These are phyloP conservation scores for Mamestra configurata DNA, from an alignment of 1,140 invertebrate species.

Conservation along the genomic window DNA sequence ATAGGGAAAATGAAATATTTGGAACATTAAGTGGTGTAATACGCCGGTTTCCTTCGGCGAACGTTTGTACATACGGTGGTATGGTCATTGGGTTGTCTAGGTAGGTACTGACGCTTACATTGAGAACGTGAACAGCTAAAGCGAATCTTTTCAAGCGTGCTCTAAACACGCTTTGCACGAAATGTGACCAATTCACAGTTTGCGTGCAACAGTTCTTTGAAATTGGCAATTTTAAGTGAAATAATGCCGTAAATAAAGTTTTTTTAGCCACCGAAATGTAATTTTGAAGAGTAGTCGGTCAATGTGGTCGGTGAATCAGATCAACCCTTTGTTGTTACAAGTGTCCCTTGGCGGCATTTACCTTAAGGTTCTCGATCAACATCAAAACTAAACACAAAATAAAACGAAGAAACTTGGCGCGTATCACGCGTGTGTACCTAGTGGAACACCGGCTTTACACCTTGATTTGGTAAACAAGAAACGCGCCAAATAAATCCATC, in stretches of 20 bases:
- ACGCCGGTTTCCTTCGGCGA: neutral
- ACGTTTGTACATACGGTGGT: neutral
- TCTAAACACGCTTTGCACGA: constrained; percentile 17
- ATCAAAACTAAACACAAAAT: too few relatives aligned
- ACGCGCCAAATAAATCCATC: neutral
- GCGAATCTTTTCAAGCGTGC: constrained; percentile 8
- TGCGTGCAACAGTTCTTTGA: constrained; percentile 36
- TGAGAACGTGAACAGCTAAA: constrained; percentile 33
- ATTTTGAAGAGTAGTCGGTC: too few relatives aligned
- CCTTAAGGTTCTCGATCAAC: too few relatives aligned
- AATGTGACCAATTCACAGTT: constrained; percentile 33
- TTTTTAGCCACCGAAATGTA: too few relatives aligned
- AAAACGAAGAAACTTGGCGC: neutral
- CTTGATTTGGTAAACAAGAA: neutral
- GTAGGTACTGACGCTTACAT: constrained; percentile 4
- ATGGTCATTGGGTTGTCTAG: constrained; percentile 16
- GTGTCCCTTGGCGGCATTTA: neutral
- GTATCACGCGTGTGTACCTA: neutral
- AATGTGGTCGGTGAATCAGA: too few relatives aligned
- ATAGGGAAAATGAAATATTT: constrained; percentile 52
- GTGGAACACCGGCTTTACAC: neutral
- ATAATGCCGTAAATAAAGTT: too few relatives aligned
- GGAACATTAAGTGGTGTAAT: constrained; percentile 42
- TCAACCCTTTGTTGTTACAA: neutral
- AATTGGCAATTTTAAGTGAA: too few relatives aligned